Evolutionary conservation across 64 coral and sea anemone genomes (phyloP).

Genomic region (Montipora efflorescens): DNA sequence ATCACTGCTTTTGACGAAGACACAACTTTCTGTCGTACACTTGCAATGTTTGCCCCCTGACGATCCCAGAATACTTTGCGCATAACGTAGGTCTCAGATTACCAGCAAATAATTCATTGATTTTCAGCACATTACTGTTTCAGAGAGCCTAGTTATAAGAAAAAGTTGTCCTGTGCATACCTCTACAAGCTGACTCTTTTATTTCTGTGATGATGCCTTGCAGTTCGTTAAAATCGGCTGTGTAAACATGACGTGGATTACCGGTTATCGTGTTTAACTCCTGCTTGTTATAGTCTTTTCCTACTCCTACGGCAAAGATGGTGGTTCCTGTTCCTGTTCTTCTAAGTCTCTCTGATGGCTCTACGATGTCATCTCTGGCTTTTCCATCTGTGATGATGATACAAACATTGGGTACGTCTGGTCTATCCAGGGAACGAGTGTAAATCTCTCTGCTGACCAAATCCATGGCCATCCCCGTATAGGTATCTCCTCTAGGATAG

Average conservation of each 20-base stretch:
- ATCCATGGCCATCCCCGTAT: slow-evolving; percentile 51
- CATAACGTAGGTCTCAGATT: too few relatives aligned
- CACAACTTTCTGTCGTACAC: too few relatives aligned
- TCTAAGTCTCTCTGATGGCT: slow-evolving; percentile 31
- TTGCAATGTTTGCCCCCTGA: too few relatives aligned
- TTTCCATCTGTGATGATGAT: slow-evolving; percentile 77
- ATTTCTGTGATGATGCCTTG: slow-evolving; percentile 58
- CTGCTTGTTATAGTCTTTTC: background rate
- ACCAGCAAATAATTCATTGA: too few relatives aligned
- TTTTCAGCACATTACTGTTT: too few relatives aligned
- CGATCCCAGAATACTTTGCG: too few relatives aligned
- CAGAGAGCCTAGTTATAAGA: too few relatives aligned
- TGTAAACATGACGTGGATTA: slow-evolving; percentile 40
- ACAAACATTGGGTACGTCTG: slow-evolving; percentile 56
- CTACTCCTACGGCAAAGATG: slow-evolving; percentile 71
- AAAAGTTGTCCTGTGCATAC: background rate
- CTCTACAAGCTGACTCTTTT: slow-evolving; percentile 68
- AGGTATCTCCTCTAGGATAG: slow-evolving; percentile 67
- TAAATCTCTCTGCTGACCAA: slow-evolving; percentile 14
- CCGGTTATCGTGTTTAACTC: slow-evolving; percentile 48
- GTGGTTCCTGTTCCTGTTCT: slow-evolving; percentile 6
- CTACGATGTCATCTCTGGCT: slow-evolving; percentile 5
- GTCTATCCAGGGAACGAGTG: slow-evolving; percentile 9
- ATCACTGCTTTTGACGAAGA: too few relatives aligned
- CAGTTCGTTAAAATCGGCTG: slow-evolving; percentile 55